Conservation (phyloP, 2,888 invertebrate genomes). For the Leptothorax acervorum region DNA sequence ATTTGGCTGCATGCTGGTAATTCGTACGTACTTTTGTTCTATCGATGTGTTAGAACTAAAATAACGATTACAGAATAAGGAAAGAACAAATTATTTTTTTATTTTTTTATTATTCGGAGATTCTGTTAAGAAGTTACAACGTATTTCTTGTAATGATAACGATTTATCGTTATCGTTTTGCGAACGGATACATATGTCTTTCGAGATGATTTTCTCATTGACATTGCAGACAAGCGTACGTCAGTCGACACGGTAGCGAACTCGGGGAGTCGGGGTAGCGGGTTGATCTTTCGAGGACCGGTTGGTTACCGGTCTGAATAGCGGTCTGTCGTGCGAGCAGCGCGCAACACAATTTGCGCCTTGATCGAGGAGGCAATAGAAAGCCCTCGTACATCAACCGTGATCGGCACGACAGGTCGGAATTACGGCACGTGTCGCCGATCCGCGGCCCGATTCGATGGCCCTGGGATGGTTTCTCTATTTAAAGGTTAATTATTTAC, state of each 20-base stretch:
- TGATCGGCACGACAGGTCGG: conserved; percentile 50
- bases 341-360: conserved; percentile 41
- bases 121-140: not conserved
- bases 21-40: not conserved
- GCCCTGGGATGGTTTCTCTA: conserved; percentile 1
- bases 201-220: conserved; percentile 27
- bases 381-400: conserved; percentile 43
- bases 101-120: not conserved
- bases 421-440: conserved; percentile 58
- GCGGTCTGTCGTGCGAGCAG: conserved; percentile 12
- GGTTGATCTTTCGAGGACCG: conserved; percentile 53
- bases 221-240: conserved; percentile 5
- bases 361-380: conserved; percentile 54
- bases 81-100: not conserved
- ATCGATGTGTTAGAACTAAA: not conserved
- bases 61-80: not conserved
- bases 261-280: conserved; percentile 24
- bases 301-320: conserved; percentile 40
- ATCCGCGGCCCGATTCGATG: conserved; percentile 14
- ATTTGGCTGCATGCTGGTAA: not conserved
- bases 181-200: not conserved
- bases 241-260: conserved; percentile 23
- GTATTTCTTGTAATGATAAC: not conserved
- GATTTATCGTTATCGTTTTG: not conserved
- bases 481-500: conserved; percentile 50